Base-by-base conservation (phyloP, 2,113 vertebrate species). In the Redunca redunca region DNA sequence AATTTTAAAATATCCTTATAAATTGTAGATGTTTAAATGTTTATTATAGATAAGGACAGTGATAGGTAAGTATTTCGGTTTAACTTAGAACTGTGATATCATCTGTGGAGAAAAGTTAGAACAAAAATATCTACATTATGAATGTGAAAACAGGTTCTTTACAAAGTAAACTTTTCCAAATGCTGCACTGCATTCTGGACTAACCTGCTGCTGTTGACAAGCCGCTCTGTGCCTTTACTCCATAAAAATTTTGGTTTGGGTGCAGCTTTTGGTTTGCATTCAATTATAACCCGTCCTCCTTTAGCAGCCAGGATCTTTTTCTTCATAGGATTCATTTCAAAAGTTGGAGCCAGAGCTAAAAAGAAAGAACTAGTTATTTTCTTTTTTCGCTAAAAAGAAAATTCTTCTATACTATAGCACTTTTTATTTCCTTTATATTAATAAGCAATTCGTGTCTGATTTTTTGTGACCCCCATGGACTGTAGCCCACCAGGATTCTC, bases 171-270 rank as follows among this genome's bases (percentile, higher is more conserved):
- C 4, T 87, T 83, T 77, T 23, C 25, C 1, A 2, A 52, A 55
- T 8, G 53, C 23, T 46, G 19, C 46, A 74, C 15, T 16, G 36
- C 19, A 74, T 6, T 74, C 26, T 30, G 25, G 87, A 98, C 99
- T 99, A 90, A 99, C 99, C 99, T 99, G 98, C 99, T 99, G 7
- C 99, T 99, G 98, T 99, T 99, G 87, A 98, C 98, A 21, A 99
- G 99, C 97, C 99, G 98, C 98, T 99, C 99, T 0, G 99, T 99
- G 95, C 99, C 99, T 99, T 99, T 99, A 98, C 99, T 99, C 99
- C 99, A 99, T 0, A 98, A 99, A 98, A 99, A 99, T 81, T 91
- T 98, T 15, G 99, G 99, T 94, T 99, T 99, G 0, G 99, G 99
- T 57, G 99, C 99, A 0, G 99, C 99, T 98, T 99, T 99, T 28